Conservation (phyloP, 2,888 invertebrate species). For the Microchrysa polita region DNA sequence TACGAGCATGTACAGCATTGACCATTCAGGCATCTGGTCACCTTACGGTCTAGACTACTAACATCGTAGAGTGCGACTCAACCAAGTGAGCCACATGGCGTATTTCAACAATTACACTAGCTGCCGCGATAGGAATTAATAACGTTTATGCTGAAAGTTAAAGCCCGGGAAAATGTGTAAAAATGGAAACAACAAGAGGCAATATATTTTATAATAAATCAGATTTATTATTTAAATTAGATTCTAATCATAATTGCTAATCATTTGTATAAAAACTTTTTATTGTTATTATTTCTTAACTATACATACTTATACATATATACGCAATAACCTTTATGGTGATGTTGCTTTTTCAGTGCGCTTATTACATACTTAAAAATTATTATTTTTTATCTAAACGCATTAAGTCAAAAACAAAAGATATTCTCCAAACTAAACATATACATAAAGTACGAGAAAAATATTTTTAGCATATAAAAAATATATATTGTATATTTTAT, state of each 20-base stretch:
- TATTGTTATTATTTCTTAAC: background rate
- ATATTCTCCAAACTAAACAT: background rate
- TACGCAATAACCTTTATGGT: background rate
- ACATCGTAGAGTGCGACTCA: too few relatives aligned
- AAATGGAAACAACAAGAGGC: too few relatives aligned
- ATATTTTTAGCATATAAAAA: constrained; percentile 20
- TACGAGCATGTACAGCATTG: too few relatives aligned
- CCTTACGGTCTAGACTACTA: too few relatives aligned
- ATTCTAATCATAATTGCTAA: background rate
- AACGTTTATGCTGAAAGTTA: too few relatives aligned
- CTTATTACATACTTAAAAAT: constrained; percentile 9
- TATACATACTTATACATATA: constrained; percentile 7
- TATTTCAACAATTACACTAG: too few relatives aligned
- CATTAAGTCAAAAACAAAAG: constrained; percentile 8
- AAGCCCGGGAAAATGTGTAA: too few relatives aligned
- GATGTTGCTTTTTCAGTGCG: background rate
- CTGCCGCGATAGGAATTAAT: too few relatives aligned
- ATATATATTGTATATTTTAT: background rate
- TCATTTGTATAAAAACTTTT: constrained; percentile 28
- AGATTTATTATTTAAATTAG: constrained; percentile 32
- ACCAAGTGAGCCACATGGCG: too few relatives aligned
- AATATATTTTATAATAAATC: constrained; percentile 33
- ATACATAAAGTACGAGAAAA: constrained; percentile 20
- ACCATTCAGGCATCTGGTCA: too few relatives aligned
- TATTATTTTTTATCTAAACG: background rate